Evolutionary conservation across 2,797 vertebrate genomes (phyloP), one percentile per base, ranked within the genome.

Genomic region (Chelon labrosus): DNA sequence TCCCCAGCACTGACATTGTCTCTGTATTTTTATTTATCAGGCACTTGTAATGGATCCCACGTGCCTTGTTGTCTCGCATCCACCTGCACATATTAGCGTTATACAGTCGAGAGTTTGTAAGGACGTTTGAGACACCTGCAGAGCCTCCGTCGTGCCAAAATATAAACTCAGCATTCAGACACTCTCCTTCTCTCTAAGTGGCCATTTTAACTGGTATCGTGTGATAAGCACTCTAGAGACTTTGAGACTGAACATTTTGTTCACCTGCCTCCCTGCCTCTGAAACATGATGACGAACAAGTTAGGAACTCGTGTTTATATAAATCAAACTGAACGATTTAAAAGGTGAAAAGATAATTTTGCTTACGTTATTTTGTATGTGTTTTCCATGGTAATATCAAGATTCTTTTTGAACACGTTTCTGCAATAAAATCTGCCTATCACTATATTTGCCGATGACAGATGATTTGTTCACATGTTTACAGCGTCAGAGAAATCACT

Each of bases 391-490:
- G 22, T 19, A n/a, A 16, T 17, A 50, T 19, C 1, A 16, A 42
- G 0, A 0, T 47, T 6, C 56, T 17, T 69, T 14, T 62, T 37
- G 4, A 74, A 46, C 59, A 58, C 44, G 25, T 19, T 44, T 76
- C 10, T 53, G 31, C 25, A 75, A 69, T 75, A 67, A 79, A 80
- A 63, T 11, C 11, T 49, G 13, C 55, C 5, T 3, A 19, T 51
- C 59, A 6, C 22, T 79, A n/a, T 55, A n/a, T 42, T 27, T 53
- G 17, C 31, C n/a, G 38, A 55, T 10, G 53, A 10, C 1, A 55
- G 8, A 13, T 22, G 5, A 11, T 58, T 54, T 69, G n/a, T 47
- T 19, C 46, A 47, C 1, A 17, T 44, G 6, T 25, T 7, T 46
- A 47, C 17, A 16, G 11, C 56, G 4, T 37, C n/a, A 31, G 10